Evolutionary conservation across 2,113 vertebrate genomes (phyloP), one percentile per base, ranked within the genome.

Genomic region (Furnarius figulus): DNA sequence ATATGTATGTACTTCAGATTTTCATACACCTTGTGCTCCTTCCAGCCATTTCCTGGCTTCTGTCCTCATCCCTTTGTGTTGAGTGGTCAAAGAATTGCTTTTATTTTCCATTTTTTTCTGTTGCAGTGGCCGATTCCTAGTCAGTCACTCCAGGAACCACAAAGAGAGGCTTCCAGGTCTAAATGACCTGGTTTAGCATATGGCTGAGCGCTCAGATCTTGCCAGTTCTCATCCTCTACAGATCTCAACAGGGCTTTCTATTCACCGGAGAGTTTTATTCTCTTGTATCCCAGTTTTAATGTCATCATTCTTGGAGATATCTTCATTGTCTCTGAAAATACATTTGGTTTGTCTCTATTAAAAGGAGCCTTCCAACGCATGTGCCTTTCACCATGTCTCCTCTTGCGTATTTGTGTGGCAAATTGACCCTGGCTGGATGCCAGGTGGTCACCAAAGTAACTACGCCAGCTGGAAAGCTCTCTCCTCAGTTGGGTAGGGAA

Each of bases 241-340:
- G 37, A 70, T 82, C 55, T 94, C 71, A 68, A 14, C 28, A 58
- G 55, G 40, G 49, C 28, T 88, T 93, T 90, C 67, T 91, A 66
- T 72, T 65, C 71, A 93, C 67, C 58, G 62, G 27, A 1, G 31
- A 66, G 53, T 85, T 95, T 70, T 37, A n/a, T 79, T 94, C 28
- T 82, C 65, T 85, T 62, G 93, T 59, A 76, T 70, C n/a, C 53
- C 42, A 47, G 53, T 90, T 92, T 85, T 88, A 89, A 42, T 70
- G 50, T 79, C 35, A 5, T 76, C 35, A 70, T 95, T 93, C 81
- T 55, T 76, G 35, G 82, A 58, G 27, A 74, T 49, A 53, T 40
- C 87, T 95, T 95, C 70, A 82, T 85, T 84, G 52, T 18, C 73
- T 71, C 67, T 84, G 91, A 84, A 89, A 89, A 67, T 47, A 37